Evolutionary conservation across 1,140 invertebrate species (phyloP).

Genomic region (Lordiphosa stackelbergi): DNA sequence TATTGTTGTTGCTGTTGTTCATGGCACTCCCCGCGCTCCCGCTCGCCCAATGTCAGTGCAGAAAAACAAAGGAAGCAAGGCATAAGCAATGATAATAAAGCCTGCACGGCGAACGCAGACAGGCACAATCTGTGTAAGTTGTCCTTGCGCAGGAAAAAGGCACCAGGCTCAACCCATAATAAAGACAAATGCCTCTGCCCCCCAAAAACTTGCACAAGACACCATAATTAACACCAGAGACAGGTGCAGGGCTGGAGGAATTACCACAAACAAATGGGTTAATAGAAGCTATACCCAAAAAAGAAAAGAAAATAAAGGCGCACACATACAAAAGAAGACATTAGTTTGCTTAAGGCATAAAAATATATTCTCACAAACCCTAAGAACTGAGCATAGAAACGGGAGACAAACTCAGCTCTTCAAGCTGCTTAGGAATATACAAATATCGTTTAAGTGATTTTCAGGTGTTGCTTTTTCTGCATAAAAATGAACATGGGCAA

Average conservation of each 20-base stretch:
- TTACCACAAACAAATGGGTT: slow-evolving; percentile 30
- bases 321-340: background rate
- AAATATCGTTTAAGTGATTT: no score
- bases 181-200: slow-evolving; percentile 60
- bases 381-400: no score
- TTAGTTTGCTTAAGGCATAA: no score
- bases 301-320: background rate
- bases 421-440: no score
- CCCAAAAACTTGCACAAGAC: slow-evolving; percentile 42
- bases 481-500: no score
- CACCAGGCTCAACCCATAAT: slow-evolving; percentile 45
- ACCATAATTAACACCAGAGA: slow-evolving; percentile 42
- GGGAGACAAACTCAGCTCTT: no score
- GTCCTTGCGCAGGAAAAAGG: slow-evolving; percentile 42
- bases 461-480: no score
- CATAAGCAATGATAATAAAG: slow-evolving; percentile 68
- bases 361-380: no score
- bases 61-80: slow-evolving; percentile 62
- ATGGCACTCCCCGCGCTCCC: slow-evolving; percentile 2
- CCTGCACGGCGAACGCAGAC: slow-evolving; percentile 25
- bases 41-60: slow-evolving; percentile 43
- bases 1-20: slow-evolving; percentile 58
- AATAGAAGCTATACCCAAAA: slow-evolving; percentile 34
- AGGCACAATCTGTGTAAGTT: slow-evolving; percentile 42
- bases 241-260: slow-evolving; percentile 7